Base-by-base conservation (phyloP, 2,113 vertebrate species). In the Probosciger aterrimus region DNA sequence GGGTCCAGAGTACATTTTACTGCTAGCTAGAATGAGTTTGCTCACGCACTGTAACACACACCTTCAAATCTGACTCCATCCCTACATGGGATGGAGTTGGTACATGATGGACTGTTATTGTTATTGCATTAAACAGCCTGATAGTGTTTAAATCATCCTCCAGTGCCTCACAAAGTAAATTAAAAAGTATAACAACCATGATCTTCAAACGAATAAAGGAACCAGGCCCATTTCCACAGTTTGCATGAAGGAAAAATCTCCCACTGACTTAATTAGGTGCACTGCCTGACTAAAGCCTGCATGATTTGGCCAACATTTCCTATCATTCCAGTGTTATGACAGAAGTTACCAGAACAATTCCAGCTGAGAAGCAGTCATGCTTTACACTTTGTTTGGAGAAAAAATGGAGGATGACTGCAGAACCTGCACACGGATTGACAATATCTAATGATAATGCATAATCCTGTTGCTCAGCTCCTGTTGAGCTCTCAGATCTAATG, bases 261-360 rank as follows among this genome's bases (percentile, higher is more conserved):
- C 82, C 31, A 62, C 60, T 68, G 68, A 47, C 50, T 90, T 86
- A 95, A 97, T 94, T 92, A 71, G 86, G 65, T 88, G 57, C 77
- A 88, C 86, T 77, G 90, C n/a, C 87, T 92, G 71, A 90, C 76
- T 94, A 88, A 69, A 81, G 55, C 18, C 76, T 93, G 73, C 90
- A 93, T 92, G 92, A 92, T 88, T 95, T 95, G 95, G 92, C 85
- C 85, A 90, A 37, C 39, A 7, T 94, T 96, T 94, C 35, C 47
- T 90, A 30, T 86, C 76, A 96, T 95, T 93, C 95, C 92, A 83
- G 47, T 50, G 60, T 64, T 94, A 83, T 93, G 93, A 95, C 90
- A 79, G 82, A 93, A 93, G 65, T 90, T 4, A 11, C 73, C 86
- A 82, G 73, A 93, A 86, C 30, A 93, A 75, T 60, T 95, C 90